Conservation (phyloP, 2,888 invertebrate genomes). For the Ectobius pallidus region DNA sequence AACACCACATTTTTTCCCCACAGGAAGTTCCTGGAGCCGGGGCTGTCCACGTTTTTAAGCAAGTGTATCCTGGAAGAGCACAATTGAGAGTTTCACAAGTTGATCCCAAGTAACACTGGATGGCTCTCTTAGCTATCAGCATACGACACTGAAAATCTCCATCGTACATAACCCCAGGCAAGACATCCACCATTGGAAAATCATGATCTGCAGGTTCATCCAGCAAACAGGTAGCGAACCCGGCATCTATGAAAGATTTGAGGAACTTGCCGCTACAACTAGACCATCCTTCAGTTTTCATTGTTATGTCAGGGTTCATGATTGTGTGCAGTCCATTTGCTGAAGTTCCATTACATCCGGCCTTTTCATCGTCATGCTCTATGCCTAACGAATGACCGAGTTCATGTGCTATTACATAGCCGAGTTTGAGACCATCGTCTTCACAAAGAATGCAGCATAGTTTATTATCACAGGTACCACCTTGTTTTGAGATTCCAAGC, state of each 20-base stretch:
- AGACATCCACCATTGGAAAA: not conserved
- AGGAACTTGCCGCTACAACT: not conserved
- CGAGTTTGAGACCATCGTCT: not conserved
- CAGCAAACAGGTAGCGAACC: not conserved
- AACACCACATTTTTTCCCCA: not conserved
- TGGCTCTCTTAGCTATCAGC: not conserved
- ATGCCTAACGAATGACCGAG: too few species aligned
- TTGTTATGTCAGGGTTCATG: not conserved
- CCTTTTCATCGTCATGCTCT: too few species aligned
- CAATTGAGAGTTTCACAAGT: not conserved
- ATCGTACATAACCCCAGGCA: conserved; percentile 3
- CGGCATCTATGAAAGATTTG: not conserved
- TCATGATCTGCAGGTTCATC: not conserved
- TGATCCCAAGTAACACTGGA: not conserved
- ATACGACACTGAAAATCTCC: not conserved
- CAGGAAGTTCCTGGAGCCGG: not conserved
- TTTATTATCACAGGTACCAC: not conserved
- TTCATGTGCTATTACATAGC: not conserved
- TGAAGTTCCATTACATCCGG: conserved; percentile 50
- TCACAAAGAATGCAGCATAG: not conserved
- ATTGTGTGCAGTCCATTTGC: not conserved
- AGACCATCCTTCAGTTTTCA: not conserved
- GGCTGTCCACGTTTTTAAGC: not conserved
- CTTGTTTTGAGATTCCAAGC: not conserved
- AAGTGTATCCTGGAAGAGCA: not conserved